These are phyloP conservation scores for Nilaparvata lugens DNA, from an alignment of 1,140 invertebrate species.

Conservation along the genomic window DNA sequence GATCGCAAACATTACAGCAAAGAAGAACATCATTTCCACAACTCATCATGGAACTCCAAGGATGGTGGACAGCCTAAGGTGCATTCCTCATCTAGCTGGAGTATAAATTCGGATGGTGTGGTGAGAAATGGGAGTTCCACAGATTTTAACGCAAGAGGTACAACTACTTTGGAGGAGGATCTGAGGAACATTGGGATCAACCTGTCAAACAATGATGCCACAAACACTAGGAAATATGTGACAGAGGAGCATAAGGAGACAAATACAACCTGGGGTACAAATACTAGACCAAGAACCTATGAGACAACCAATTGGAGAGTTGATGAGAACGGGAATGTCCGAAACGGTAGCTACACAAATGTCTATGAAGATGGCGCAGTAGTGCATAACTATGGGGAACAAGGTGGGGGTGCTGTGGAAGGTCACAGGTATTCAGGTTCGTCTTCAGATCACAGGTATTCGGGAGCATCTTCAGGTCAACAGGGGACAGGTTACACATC, in stretches of 20 bases:
- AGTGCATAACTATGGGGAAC: too few species aligned
- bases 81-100: conserved; percentile 17
- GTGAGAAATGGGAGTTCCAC: conserved; percentile 23
- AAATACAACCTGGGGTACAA: conserved; percentile 26
- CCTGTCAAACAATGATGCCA: background rate
- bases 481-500: background rate
- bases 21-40: conserved; percentile 8
- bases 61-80: conserved; percentile 21
- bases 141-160: background rate
- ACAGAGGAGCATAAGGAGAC: conserved; percentile 2
- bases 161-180: background rate
- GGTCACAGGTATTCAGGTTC: background rate
- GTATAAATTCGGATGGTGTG: conserved; percentile 24
- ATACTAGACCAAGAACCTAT: conserved; percentile 20
- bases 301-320: conserved; percentile 20
- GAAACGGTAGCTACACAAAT: conserved; percentile 22
- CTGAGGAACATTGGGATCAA: background rate
- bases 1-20: conserved; percentile 8
- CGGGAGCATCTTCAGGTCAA: background rate
- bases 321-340: conserved; percentile 25
- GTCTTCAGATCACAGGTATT: background rate
- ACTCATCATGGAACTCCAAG: conserved; percentile 25
- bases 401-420: too few species aligned
- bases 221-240: background rate
- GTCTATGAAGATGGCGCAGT: background rate